Evolutionary conservation across 1,140 invertebrate species (phyloP), one percentile per base, ranked within the genome.

Genomic region (Samia ricini): DNA sequence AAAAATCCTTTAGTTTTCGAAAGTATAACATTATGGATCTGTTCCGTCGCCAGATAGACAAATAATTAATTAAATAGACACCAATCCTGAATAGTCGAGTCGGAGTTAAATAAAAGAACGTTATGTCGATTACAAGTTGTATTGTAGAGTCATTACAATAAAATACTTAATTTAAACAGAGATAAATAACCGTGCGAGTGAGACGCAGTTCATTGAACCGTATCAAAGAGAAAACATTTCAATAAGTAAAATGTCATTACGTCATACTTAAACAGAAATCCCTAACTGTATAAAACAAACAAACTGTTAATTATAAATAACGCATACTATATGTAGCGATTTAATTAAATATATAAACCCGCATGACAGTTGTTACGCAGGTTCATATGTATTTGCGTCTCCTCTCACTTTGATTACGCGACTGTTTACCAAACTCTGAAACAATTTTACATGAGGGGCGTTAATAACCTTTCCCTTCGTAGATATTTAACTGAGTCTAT

Each of bases 321-420:
- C 10, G 24, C 68, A 60, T 60, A 70, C 26, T 64, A 71, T 63
- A n/a, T n/a, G n/a, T n/a, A 63, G 68, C 77, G 42, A 76, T 79
- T 79, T 83, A 81, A 82, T 77, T 75, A 81, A 76, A 71, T 59
- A 66, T 56, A 67, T 70, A 72, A 67, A 33, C 79, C 79, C 79
- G 79, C 75, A 83, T 85, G 65, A 60, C 68, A 74, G 56, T 61
- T n/a, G n/a, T n/a, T 56, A 51, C 58, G 63, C 8, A 15, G 71
- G 61, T 75, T 74, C 61, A 72, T 82, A 75, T 60, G 71, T 82
- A 76, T 77, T 81, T 83, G 68, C 70, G 66, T 68, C 68, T 63
- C 70, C 24, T 51, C 49, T 42, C n/a, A n/a, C 58, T 74, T 79
- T 80, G 74, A 82, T 77, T 77, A 76, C 72, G 68, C 61, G n/a